Conservation (phyloP, 1,140 invertebrate genomes). For the Drosophila tristis region DNA sequence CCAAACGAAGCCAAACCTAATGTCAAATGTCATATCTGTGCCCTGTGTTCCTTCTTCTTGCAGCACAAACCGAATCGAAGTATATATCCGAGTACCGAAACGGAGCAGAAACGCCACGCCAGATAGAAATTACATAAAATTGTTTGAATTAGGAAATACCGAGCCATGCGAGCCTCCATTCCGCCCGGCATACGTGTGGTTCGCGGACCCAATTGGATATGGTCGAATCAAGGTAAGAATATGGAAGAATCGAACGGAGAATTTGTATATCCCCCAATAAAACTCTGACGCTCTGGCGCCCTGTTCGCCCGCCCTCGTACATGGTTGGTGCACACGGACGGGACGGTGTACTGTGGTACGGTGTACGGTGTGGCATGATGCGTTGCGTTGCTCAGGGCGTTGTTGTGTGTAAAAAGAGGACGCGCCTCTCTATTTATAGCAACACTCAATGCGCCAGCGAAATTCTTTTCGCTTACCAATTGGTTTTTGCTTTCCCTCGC, state of each 20-base stretch:
- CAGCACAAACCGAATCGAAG: slow-evolving; percentile 21
- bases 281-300: not conserved
- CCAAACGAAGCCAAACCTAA: slow-evolving; percentile 8
- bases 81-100: slow-evolving; percentile 30
- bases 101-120: slow-evolving; percentile 18
- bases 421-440: slow-evolving; percentile 69
- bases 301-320: not conserved
- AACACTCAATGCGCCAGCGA: slow-evolving; percentile 57
- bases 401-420: slow-evolving; percentile 75
- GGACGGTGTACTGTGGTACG: slow-evolving; percentile 1
- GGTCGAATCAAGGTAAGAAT: slow-evolving; percentile 88
- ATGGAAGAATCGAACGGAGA: slow-evolving; percentile 18
- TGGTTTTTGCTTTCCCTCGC: slow-evolving; percentile 57
- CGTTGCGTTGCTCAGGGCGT: slow-evolving; percentile 32
- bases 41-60: slow-evolving; percentile 20
- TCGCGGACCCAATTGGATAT: slow-evolving; percentile 92
- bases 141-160: slow-evolving; percentile 25
- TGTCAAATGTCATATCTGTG: slow-evolving; percentile 40
- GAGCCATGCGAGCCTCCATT: slow-evolving; percentile 77
- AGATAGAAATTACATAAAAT: slow-evolving; percentile 18
- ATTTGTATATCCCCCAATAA: slow-evolving; percentile 57
- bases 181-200: slow-evolving; percentile 90
- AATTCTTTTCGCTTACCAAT: slow-evolving; percentile 61
- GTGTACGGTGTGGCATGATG: slow-evolving; percentile 18
- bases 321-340: not conserved